Evolutionary conservation across 2,113 vertebrate species (phyloP), one percentile per base, ranked within the genome.

Genomic region (Sylvia atricapilla): DNA sequence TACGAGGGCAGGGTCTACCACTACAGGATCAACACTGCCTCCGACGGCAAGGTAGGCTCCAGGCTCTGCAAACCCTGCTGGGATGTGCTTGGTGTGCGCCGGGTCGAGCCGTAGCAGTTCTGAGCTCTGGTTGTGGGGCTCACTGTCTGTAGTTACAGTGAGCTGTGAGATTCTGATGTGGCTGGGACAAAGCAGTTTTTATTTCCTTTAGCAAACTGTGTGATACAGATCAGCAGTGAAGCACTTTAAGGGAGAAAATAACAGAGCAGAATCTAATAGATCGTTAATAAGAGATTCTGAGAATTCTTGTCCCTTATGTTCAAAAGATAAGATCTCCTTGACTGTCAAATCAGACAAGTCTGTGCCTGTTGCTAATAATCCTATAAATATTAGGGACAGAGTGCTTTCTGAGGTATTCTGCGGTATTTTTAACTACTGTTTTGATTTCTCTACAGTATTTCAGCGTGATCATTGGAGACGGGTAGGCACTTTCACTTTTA

Each of bases 1-100:
- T 98, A 98, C 6, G 98, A 98, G n/a, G 98, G 98, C 6, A 97
- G 98, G 84, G 99, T 99, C 55, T 99, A 99, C 98, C 99, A 99
- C 98, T 99, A 99, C 98, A 97, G 99, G 82, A 99, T 99, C 97
- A 99, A 99, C 98, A 99, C 99, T 5, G 99, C 99, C 1, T 99
- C 99, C 0, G 99, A 99, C 1, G 98, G 98, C 96, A 99, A 99
- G 99, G 99, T 99, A 90, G 60, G 98, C 43, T 49, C 55, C 19
- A 1, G n/a, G 30, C 43, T 37, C 3, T 2, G 16, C 46, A 3
- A 1, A 3, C 31, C 50, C 13, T 3, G 6, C 21, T 1, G 16
- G 31, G 55, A 0, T 28, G 0, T 53, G 69, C 28, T 53, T 31
- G 44, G 46, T 35, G 46, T 37, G 69, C 23, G 2, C 23, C 0